Conservation (phyloP, 2,888 invertebrate genomes). For the Deilephila elpenor region DNA sequence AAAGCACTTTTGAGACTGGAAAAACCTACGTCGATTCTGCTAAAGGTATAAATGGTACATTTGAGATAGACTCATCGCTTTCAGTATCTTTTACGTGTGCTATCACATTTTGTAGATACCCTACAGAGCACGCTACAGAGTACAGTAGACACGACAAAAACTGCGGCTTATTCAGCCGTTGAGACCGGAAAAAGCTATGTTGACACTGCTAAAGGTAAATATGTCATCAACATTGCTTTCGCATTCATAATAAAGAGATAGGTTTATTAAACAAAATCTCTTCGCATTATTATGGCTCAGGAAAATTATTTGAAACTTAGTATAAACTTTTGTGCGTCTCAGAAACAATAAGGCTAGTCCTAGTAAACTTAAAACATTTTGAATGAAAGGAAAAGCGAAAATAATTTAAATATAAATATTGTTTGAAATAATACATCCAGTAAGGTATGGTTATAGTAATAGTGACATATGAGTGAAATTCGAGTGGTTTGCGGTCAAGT, state of each 20-base stretch:
- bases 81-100: conserved; percentile 33
- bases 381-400: neutral
- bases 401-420: neutral
- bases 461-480: conserved; percentile 8
- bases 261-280: neutral
- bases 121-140: conserved; percentile 53
- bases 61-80: conserved; percentile 15
- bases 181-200: conserved; percentile 60
- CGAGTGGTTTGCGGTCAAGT: conserved; percentile 30
- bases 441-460: neutral
- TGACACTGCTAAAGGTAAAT: conserved; percentile 52
- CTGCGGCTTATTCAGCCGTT: conserved; percentile 54
- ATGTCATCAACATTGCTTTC: neutral
- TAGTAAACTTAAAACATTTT: neutral
- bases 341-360: no score
- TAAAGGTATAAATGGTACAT: conserved; percentile 60
- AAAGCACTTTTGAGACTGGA: conserved; percentile 67
- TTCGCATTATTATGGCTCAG: neutral
- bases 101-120: conserved; percentile 52
- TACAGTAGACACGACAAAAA: conserved; percentile 60
- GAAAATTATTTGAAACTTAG: neutral
- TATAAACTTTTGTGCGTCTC: neutral
- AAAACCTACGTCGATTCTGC: conserved; percentile 66
- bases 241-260: neutral
- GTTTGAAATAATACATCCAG: neutral